phyloP scores from a whole-genome alignment of 2,888 invertebrate species.

The Glaucopsyche alexis region DNA sequence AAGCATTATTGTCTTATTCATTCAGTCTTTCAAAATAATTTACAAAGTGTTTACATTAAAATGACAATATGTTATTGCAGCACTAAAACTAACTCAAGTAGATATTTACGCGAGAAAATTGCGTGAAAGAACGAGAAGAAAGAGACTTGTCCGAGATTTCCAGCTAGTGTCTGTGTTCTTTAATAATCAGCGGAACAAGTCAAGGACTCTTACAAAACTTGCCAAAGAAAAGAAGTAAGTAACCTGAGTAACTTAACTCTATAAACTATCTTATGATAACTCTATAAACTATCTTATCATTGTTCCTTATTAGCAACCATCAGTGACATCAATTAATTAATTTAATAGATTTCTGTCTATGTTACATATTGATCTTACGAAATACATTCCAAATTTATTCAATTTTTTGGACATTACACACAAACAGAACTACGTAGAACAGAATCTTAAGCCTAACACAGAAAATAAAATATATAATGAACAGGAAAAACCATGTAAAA shows the following conservation, averaged over 20 bases:
- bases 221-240: conserved; percentile 89
- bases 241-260: background rate
- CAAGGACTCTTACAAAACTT: conserved; percentile 81
- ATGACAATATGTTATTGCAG: conserved; percentile 59
- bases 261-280: no score
- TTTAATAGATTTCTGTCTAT: no score
- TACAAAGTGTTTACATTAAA: background rate
- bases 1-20: conserved; percentile 45
- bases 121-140: conserved; percentile 91
- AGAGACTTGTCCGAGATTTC: conserved; percentile 93
- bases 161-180: conserved; percentile 94
- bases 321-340: no score
- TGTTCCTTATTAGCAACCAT: no score
- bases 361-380: no score
- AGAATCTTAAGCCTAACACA: no score
- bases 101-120: conserved; percentile 93
- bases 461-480: no score
- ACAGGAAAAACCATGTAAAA: no score
- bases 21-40: background rate
- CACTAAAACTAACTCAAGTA: conserved; percentile 93
- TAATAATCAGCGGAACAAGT: conserved; percentile 81
- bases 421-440: no score
- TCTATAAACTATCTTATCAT: no score
- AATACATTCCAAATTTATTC: no score
- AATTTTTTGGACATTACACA: no score